Evolutionary conservation across 2,113 vertebrate species (phyloP).

Genomic region (Psilopogon haemacephalus): DNA sequence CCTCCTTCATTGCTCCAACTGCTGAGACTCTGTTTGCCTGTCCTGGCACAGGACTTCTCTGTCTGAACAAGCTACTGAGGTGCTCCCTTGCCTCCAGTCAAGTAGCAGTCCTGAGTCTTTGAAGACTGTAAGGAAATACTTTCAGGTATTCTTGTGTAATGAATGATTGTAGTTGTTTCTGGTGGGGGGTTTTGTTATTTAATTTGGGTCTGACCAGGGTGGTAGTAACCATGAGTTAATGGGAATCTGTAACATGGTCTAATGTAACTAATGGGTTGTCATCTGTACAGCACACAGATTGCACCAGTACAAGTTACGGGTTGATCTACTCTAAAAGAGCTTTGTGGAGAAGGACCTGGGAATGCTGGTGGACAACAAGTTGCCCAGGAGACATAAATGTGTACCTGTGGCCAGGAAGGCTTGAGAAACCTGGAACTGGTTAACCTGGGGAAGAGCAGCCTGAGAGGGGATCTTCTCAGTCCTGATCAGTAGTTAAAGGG

Average conservation of each 20-base stretch:
- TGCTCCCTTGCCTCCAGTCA: background rate
- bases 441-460: too few species aligned
- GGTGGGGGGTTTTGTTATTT: background rate
- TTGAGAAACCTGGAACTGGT: too few species aligned
- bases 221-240: background rate
- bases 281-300: too few species aligned
- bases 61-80: background rate
- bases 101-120: background rate
- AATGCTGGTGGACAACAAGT: too few species aligned
- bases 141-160: rapidly evolving
- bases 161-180: background rate
- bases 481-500: too few species aligned
- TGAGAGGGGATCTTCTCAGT: too few species aligned
- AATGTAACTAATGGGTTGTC: rapidly evolving
- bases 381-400: too few species aligned
- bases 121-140: background rate
- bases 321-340: too few species aligned
- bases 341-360: too few species aligned
- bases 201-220: rapidly evolving
- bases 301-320: too few species aligned
- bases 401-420: too few species aligned
- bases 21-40: rapidly evolving
- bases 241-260: background rate
- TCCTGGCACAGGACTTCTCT: background rate
- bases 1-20: rapidly evolving